Evolutionary conservation across 2,113 vertebrate genomes (phyloP), one percentile per base, ranked within the genome.

Genomic region (Ifrita kowaldi): DNA sequence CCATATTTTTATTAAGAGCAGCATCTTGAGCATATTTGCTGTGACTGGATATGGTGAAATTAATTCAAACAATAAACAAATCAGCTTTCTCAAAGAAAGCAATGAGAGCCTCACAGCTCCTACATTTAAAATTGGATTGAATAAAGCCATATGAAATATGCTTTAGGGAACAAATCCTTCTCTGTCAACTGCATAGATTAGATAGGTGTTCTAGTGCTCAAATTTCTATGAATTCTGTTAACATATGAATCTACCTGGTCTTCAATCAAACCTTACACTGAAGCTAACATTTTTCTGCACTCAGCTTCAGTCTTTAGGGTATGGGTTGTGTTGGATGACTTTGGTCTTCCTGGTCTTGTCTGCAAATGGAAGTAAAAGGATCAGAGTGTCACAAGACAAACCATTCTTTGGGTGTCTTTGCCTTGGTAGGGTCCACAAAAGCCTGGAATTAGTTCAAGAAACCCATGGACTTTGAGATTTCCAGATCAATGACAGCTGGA

Each of bases 31-130:
- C 44, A 35, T 76, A n/a, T 89, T 93, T 93, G 50, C 63, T 74
- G 10, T 86, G 89, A 63, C 67, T 86, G 67, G 55, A 77, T 67
- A 77, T 39, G 39, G 37, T 65, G 63, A 91, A 93, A 95, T 85
- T 35, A 89, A 93, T 93, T 94, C 62, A 83, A 89, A 85, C 41
- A 94, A 65, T 87, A 96, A 92, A 89, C 21, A 93, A 93, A 89
- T 83, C 62, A 44, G 9, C 35, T 73, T 87, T 87, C 46, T 84
- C 16, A 69, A 64, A 78, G 57, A 84, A 91, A 83, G n/a, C 62
- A 68, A 56, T 65, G 84, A 33, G 39, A 91, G n/a, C 46, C 69
- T 87, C 62, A 50, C 6, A 9, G 32, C 14, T 94, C 57, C 42
- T 39, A 76, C 26, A 46, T 90, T 91, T 91, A 64, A 91, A 95